Conservation (phyloP, 2,797 vertebrate species). For the Cirrhinus molitorella region DNA sequence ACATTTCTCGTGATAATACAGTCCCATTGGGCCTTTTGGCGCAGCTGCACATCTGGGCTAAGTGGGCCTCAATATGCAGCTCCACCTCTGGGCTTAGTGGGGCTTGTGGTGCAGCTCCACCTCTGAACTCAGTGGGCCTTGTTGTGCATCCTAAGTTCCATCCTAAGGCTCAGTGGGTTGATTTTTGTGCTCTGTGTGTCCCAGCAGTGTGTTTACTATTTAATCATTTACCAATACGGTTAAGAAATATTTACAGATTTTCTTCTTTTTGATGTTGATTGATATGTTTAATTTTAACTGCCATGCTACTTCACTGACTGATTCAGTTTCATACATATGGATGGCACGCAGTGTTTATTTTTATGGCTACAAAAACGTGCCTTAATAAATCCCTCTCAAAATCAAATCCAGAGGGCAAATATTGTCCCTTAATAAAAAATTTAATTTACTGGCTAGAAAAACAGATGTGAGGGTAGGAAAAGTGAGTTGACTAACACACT, state of each 20-base stretch:
- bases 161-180: not conserved
- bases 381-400: not conserved
- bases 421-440: not conserved
- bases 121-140: not conserved
- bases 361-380: not conserved
- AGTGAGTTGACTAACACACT: not conserved
- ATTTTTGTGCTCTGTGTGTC: not conserved
- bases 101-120: not conserved
- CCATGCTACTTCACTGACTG: not conserved
- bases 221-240: not conserved
- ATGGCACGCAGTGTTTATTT: not conserved
- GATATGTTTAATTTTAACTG: conserved; percentile 10
- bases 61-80: not conserved
- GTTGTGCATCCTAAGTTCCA: conserved; percentile 5
- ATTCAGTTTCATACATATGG: not conserved
- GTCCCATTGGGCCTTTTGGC: not conserved
- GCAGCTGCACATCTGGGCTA: not conserved
- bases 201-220: not conserved
- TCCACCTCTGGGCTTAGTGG: not conserved
- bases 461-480: not conserved
- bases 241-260: not conserved
- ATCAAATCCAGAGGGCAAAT: conserved; percentile 8
- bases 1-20: not conserved
- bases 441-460: not conserved
- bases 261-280: not conserved